Base-by-base conservation (phyloP, 2,888 invertebrate genomes). In the Watsonalla cultraria region DNA sequence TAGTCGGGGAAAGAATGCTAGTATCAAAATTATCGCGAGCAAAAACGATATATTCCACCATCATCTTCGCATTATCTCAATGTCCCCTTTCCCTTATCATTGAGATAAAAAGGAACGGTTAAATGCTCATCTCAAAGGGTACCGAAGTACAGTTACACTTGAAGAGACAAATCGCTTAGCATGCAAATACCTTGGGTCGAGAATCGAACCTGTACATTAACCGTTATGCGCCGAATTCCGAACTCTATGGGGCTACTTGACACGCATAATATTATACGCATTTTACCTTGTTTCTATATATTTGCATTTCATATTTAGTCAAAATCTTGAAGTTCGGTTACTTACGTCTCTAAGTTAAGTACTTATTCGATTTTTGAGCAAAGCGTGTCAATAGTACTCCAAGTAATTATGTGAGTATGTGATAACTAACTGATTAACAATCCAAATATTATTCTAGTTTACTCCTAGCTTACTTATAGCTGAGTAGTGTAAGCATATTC, bases 201-300 rank as follows among this genome's bases (percentile, higher is more conserved):
- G 49, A 49, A 49, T 49, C 64, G 53, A 59, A 59, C 63, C 65
- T 65, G 61, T 60, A 54, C 54, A 64, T 66, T 64, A 54, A 66
- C 67, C 67, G 67, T 64, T 68, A 67, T 45, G 53, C 56, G 52
- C 55, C 62, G 50, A 66, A 68, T 68, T 68, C 66, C 58, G 45
- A 57, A 54, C 56, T 49, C 56, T 63, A 55, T 65, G 58, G 65
- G 60, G 68, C 24, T 66, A 60, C 49, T 49, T 49, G 35, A 15
- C 49, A 34, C 37, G 39, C 9, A 35, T 48, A 24, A 13, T 48
- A 37, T 48, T 37, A 48, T 8, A 6, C 24, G 13, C 13, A 37
- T 48, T 48, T 37, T 46, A 33, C 46, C 46, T 33, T 33, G 7
- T 33, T 46, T 24, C 24, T 24, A 46, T 11, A 33, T 35, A 49